A percentile compares a stretch with the other conserved stretches of the same genome.
phyloP scores from a whole-genome alignment of 2,113 vertebrate species.

The Girardinichthys multiradiatus region DNA sequence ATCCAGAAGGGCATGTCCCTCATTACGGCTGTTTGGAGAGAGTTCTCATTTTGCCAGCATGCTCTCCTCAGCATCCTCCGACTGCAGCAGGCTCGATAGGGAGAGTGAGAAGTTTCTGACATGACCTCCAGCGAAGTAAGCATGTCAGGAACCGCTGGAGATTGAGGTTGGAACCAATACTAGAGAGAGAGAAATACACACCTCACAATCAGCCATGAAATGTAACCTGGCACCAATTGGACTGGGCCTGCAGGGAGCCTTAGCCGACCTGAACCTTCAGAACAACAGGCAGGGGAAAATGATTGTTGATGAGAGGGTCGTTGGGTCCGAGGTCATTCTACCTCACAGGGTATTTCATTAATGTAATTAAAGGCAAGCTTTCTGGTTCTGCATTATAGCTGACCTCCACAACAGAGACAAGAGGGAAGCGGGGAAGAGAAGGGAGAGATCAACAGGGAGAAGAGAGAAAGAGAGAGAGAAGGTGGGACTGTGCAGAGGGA shows the following conservation, averaged over 20 bases:
- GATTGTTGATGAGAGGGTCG: slow-evolving; percentile 32
- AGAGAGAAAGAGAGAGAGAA: slow-evolving; percentile 8
- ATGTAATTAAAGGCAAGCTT: slow-evolving; percentile 78
- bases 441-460: slow-evolving; percentile 24
- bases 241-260: slow-evolving; percentile 65
- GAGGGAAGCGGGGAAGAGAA: slow-evolving; percentile 30
- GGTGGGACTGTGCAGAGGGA: slow-evolving; percentile 20
- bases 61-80: slow-evolving; percentile 40
- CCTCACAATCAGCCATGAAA: slow-evolving; percentile 76
- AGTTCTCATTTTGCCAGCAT: slow-evolving; percentile 38
- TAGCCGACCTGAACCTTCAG: slow-evolving; percentile 43
- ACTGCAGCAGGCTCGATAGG: slow-evolving; percentile 61
- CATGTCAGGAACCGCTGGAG: slow-evolving; percentile 68
- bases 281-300: slow-evolving; percentile 48
- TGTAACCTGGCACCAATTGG: slow-evolving; percentile 71
- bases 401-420: slow-evolving; percentile 68
- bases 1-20: slow-evolving; percentile 65
- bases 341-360: slow-evolving; percentile 78
- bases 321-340: slow-evolving; percentile 71
- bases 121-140: slow-evolving; percentile 71
- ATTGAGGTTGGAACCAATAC: slow-evolving; percentile 60
- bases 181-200: slow-evolving; percentile 64
- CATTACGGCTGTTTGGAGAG: slow-evolving; percentile 67
- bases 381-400: slow-evolving; percentile 67
- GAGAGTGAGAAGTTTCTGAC: slow-evolving; percentile 65